phyloP scores from a whole-genome alignment of 2,888 invertebrate genomes.

The Drosophila ochracea region DNA sequence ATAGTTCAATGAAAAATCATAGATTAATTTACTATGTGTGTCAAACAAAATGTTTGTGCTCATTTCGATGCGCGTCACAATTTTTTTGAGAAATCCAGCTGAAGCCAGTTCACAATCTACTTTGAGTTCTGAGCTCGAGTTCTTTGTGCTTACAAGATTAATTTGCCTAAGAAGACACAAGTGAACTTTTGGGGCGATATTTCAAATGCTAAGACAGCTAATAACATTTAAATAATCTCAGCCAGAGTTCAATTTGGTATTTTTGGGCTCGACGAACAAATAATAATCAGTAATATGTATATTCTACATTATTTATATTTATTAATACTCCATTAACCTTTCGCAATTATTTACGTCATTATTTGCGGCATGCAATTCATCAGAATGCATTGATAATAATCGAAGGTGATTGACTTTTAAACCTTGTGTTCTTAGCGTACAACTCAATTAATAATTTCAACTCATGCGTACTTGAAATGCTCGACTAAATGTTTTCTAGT shows the following conservation, averaged over 20 bases:
- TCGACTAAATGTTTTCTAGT: not conserved
- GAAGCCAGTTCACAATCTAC: not conserved
- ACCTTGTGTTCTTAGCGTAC: not conserved
- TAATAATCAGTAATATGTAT: not conserved
- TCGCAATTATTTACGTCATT: slow-evolving; percentile 7
- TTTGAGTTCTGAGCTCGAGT: not conserved
- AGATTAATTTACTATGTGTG: not conserved
- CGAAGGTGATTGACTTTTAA: slow-evolving; percentile 28
- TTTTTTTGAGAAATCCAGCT: not conserved
- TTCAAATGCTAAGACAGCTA: not conserved
- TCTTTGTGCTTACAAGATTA: not conserved
- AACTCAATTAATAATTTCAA: not conserved
- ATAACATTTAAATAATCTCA: not conserved
- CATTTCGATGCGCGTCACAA: not conserved
- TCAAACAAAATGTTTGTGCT: not conserved
- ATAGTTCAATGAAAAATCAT: not conserved
- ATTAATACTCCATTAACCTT: not conserved
- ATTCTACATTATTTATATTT: not conserved
- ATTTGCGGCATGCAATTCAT: slow-evolving; percentile 34
- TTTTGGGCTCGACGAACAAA: not conserved
- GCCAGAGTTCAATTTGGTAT: not conserved
- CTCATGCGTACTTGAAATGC: not conserved
- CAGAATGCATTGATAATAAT: slow-evolving; percentile 36
- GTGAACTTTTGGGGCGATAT: not conserved
- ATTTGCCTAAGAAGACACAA: not conserved